Evolutionary conservation across 1,140 invertebrate species (phyloP).

Genomic region (Stratiolaelaps scimitus): DNA sequence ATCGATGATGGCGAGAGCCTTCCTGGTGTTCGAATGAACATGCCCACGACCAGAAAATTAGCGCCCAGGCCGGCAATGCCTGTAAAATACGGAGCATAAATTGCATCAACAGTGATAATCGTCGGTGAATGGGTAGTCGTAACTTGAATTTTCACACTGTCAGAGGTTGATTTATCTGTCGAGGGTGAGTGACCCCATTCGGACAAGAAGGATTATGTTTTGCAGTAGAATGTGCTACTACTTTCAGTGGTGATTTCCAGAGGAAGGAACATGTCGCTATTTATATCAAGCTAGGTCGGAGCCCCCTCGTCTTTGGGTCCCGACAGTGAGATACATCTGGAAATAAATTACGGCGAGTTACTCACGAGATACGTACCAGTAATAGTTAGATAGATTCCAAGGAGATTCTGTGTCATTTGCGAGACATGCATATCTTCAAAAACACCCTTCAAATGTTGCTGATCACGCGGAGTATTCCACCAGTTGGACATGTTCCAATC

Average conservation of each 20-base stretch:
- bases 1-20: slow-evolving; percentile 36
- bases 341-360: too few species aligned
- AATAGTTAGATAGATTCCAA: slow-evolving; percentile 13
- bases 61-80: slow-evolving; percentile 35
- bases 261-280: not conserved
- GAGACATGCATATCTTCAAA: not conserved
- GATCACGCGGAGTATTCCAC: not conserved
- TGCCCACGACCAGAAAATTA: slow-evolving; percentile 36
- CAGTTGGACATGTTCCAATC: slow-evolving; percentile 5
- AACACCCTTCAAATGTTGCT: not conserved
- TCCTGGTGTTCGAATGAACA: slow-evolving; percentile 35
- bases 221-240: not conserved
- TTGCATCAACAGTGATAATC: not conserved
- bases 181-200: not conserved
- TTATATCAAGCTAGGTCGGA: not conserved
- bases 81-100: slow-evolving; percentile 5
- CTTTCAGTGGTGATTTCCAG: not conserved
- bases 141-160: not conserved
- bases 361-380: not conserved
- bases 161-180: not conserved
- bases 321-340: too few species aligned
- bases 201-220: not conserved
- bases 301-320: not conserved
- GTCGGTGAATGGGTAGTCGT: not conserved
- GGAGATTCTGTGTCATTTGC: slow-evolving; percentile 4